A percentile compares a stretch with the other conserved stretches of the same genome.
phyloP scores from a whole-genome alignment of 2,797 vertebrate genomes.

The Anabacerthia variegaticeps region DNA sequence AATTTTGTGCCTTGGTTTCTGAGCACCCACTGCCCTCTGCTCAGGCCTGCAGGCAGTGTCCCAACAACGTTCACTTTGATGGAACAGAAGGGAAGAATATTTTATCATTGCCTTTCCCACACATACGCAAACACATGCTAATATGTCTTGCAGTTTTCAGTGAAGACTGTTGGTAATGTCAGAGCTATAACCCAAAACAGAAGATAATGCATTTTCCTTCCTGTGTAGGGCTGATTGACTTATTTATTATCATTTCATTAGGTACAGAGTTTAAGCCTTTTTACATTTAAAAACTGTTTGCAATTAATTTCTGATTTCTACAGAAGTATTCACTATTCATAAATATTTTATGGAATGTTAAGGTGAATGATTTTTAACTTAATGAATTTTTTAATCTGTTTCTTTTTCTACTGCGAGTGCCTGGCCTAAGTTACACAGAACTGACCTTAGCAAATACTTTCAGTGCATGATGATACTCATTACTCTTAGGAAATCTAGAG shows the following conservation, averaged over 20 bases:
- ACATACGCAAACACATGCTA: neutral
- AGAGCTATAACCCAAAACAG: neutral
- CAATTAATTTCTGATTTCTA: neutral
- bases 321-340: neutral
- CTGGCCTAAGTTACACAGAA: neutral
- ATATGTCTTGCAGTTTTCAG: neutral
- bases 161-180: neutral
- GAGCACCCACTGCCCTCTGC: neutral
- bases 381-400: neutral
- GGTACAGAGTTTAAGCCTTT: neutral
- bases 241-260: neutral
- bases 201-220: neutral
- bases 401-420: neutral
- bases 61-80: neutral
- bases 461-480: neutral
- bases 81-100: neutral
- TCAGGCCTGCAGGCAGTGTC: neutral
- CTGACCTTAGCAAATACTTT: neutral
- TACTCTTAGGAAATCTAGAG: neutral
- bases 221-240: neutral
- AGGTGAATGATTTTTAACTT: neutral
- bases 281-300: neutral
- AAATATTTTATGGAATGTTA: neutral
- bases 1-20: neutral
- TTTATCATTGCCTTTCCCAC: neutral